phyloP scores from a whole-genome alignment of 2,888 invertebrate species.

The Microctonus hyperodae region DNA sequence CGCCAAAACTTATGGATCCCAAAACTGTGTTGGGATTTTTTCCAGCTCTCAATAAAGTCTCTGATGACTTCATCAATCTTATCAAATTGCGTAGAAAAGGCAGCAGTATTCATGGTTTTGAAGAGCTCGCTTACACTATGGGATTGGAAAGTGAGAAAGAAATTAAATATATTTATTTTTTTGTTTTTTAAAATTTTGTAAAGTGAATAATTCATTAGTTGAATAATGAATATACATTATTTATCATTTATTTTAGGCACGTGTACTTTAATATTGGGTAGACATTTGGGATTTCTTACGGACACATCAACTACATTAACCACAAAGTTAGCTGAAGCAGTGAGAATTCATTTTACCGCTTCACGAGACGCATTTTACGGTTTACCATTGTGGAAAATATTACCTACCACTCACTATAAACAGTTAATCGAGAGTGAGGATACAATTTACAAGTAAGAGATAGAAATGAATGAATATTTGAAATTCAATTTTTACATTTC shows the following conservation, averaged over 20 bases:
- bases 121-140: constrained; percentile 78
- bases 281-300: constrained; percentile 77
- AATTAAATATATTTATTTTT: constrained; percentile 8
- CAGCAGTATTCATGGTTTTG: constrained; percentile 66
- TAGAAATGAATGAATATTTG: neutral
- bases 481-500: neutral
- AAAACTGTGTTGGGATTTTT: constrained; percentile 78
- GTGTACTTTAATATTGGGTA: constrained; percentile 80
- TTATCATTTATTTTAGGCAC: constrained; percentile 66
- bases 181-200: too few relatives aligned
- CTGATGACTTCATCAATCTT: constrained; percentile 78
- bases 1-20: constrained; percentile 78
- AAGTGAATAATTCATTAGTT: too few relatives aligned
- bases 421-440: constrained; percentile 79
- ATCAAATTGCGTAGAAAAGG: constrained; percentile 67
- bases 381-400: constrained; percentile 82
- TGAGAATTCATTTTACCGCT: constrained; percentile 79
- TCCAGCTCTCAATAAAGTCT: constrained; percentile 76
- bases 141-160: constrained; percentile 76
- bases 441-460: constrained; percentile 77
- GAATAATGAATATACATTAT: too few relatives aligned
- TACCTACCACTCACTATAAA: constrained; percentile 76
- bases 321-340: constrained; percentile 74
- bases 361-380: constrained; percentile 85
- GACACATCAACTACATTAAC: constrained; percentile 67